Base-by-base conservation (phyloP, 2,888 invertebrate species). In the Cheilosia scutellata region DNA sequence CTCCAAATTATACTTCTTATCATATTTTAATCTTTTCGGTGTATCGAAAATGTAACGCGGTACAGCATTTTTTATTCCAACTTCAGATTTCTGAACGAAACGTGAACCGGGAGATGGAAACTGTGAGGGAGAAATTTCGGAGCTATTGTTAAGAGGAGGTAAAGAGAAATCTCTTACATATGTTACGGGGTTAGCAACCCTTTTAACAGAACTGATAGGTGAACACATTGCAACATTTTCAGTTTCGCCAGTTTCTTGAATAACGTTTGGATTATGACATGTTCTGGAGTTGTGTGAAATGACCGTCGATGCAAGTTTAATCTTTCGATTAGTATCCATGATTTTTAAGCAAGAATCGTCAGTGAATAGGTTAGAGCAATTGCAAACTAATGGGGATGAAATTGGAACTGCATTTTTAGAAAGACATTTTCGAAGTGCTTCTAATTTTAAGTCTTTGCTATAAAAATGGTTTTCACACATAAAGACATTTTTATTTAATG, bases 11-110 rank as follows among this genome's bases (percentile, higher is more conserved):
- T 55, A 55, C n/a, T 55, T n/a, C 20, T 33, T 31, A 31, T 53
- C 11, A 11, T 29, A 13, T n/a, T 53, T 53, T 31, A 53, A 31
- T n/a, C 53, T 27, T n/a, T 31, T 53, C 13, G 53, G 53, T 29
- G 53, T 53, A 53, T 27, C 53, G 31, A 53, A 53, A 53, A 53
- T 53, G 31, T 53, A 53, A 25, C 11, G 20, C 51, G 20, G 51
- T 27, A 51, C 51, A 25, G 51, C 4, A 27, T 25, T 51, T 51
- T 27, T 25, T 51, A 20, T 9, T n/a, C 20, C n/a, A 16, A 49
- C 20, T 49, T 20, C 20, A 20, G n/a, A 7, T 49, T 29, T 29
- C 29, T 29, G 29, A 29, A 29, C 29, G 29, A 29, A 29, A 29
- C 29, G 49, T 49, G 6, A 20, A n/a, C n/a, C 49, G 49, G 49